Conservation (phyloP, 1,140 invertebrate genomes). For the Heliothis virescens region DNA sequence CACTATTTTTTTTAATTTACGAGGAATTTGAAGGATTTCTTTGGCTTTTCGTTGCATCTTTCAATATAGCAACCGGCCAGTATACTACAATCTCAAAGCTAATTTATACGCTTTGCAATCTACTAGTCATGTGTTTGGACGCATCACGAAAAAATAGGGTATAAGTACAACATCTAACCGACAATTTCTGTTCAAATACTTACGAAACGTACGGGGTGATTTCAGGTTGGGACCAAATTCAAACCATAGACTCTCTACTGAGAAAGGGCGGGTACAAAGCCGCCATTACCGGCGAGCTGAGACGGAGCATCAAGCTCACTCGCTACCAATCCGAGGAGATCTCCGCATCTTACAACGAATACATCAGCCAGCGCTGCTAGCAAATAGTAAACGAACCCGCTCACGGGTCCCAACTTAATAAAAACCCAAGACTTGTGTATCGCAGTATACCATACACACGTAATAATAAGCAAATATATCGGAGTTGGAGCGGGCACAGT, state of each 20-base stretch:
- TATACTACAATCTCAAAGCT: too few relatives aligned
- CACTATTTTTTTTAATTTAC: constrained; percentile 12
- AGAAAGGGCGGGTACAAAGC: constrained; percentile 99
- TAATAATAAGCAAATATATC: constrained; percentile 35
- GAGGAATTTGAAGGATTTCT: neutral
- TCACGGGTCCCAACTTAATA: constrained; percentile 28
- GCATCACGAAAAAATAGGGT: neutral
- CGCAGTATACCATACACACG: constrained; percentile 30
- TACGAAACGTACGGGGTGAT: constrained; percentile 45
- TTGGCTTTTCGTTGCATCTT: neutral
- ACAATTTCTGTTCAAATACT: constrained; percentile 3
- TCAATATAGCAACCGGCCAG: neutral
- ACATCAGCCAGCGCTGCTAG: constrained; percentile 83
- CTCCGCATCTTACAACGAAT: constrained; percentile 83
- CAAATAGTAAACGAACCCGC: constrained; percentile 63
- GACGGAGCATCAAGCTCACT: constrained; percentile 96
- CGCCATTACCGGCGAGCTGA: constrained; percentile 94
- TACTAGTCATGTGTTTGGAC: too few relatives aligned
- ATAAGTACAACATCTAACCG: neutral
- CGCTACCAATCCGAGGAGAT: constrained; percentile 93
- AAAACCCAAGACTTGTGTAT: constrained; percentile 52
- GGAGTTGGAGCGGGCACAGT: constrained; percentile 56
- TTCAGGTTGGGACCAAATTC: constrained; percentile 97
- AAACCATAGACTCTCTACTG: constrained; percentile 98
- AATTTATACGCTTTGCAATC: too few relatives aligned